phyloP scores from a whole-genome alignment of 2,888 invertebrate species.

The Formica aserva region DNA sequence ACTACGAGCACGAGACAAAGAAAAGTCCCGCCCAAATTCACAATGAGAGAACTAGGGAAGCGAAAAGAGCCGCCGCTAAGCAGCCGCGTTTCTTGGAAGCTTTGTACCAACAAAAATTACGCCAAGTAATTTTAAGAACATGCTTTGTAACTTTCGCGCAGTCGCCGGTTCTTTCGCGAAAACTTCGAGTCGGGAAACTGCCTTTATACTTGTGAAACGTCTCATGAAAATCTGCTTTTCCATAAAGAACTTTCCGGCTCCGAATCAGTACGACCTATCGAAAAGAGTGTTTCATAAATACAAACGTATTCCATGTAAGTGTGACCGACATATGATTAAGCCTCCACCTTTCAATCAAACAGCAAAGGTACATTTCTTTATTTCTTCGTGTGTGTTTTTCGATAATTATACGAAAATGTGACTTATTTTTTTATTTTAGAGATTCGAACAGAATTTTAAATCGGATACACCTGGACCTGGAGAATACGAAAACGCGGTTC shows the following conservation, averaged over 20 bases:
- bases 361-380: conserved; percentile 48
- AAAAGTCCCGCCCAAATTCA: conserved; percentile 54
- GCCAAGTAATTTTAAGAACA: conserved; percentile 66
- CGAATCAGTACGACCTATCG: conserved; percentile 68
- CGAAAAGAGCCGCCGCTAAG: conserved; percentile 64
- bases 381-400: background rate
- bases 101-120: conserved; percentile 66
- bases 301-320: conserved; percentile 61
- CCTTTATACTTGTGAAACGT: conserved; percentile 10
- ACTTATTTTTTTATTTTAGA: conserved; percentile 43
- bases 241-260: conserved; percentile 72
- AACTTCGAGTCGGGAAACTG: conserved; percentile 5
- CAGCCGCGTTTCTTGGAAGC: conserved; percentile 72
- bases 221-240: conserved; percentile 30
- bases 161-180: background rate
- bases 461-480: conserved; percentile 59
- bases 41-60: conserved; percentile 70
- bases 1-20: conserved; percentile 69
- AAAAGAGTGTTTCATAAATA: conserved; percentile 70
- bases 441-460: conserved; percentile 39
- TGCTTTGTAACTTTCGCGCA: conserved; percentile 4
- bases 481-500: conserved; percentile 35
- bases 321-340: conserved; percentile 49
- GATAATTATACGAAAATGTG: background rate
- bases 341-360: conserved; percentile 57